These are phyloP conservation scores for Globodera rostochiensis DNA, from an alignment of 1,140 invertebrate species.

Conservation along the genomic window DNA sequence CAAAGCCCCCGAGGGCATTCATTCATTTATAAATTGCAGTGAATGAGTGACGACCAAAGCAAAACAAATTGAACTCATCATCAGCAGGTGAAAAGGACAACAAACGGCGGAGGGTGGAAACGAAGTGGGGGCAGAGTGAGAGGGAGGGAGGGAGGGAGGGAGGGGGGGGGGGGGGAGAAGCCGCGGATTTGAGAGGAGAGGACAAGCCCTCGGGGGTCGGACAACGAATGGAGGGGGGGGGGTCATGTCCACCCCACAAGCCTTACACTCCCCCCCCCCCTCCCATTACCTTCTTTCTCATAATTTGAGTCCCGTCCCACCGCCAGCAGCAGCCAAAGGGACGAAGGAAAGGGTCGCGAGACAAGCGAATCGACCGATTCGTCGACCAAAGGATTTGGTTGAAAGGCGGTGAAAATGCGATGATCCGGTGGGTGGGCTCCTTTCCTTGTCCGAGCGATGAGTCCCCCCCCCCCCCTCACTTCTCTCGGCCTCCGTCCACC, in stretches of 20 bases:
- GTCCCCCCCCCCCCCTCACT: too few relatives aligned
- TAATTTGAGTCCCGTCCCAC: too few relatives aligned
- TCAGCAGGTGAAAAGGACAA: neutral
- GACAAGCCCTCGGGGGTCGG: neutral
- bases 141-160: neutral
- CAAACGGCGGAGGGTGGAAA: neutral
- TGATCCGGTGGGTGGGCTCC: neutral
- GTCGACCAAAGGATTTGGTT: neutral
- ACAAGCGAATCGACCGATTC: neutral
- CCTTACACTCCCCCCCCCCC: too few relatives aligned
- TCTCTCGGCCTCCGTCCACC: neutral
- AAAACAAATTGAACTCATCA: neutral
- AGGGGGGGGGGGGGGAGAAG: neutral
- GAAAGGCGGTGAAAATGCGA: neutral
- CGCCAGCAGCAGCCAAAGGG: too few relatives aligned
- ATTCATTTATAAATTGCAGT: neutral
- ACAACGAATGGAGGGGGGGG: too few relatives aligned
- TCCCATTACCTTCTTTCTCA: too few relatives aligned
- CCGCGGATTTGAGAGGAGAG: neutral
- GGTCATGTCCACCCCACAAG: too few relatives aligned
- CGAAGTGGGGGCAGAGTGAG: too few relatives aligned
- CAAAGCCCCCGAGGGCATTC: neutral
- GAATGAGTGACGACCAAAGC: neutral
- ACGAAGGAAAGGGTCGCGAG: neutral
- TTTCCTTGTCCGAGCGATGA: neutral